Base-by-base conservation (phyloP, 2,113 vertebrate species). In the Hipposideros armiger region DNA sequence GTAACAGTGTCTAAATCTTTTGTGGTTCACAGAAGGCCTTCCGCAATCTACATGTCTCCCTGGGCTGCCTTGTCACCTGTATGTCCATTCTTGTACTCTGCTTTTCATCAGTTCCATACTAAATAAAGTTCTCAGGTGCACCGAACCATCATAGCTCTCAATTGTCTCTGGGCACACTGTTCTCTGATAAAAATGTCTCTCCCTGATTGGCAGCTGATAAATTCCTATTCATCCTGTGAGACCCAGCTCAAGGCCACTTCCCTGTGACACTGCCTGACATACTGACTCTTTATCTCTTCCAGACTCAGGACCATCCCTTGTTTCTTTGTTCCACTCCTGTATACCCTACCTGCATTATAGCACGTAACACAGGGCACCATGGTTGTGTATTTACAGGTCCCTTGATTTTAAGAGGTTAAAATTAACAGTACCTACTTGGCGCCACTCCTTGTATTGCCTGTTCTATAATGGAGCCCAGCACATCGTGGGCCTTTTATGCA, bases 31-130 rank as follows among this genome's bases (percentile, higher is more conserved):
- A 28, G 69, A 76, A 64, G 20, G 22, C 14, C n/a, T 85, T 72
- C 32, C 1, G 0, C n/a, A 14, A 70, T 40, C 50, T 67, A 0
- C 0, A 0, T 11, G 36, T 58, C 22, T 83, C 40, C 32, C n/a
- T 22, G 3, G 1, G 40, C 26, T 45, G 19, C 54, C 52, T 73
- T 10, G 11, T 28, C 9, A 54, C 42, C 8, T 66, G 20, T 11
- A 15, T 26, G 17, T 40, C n/a, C 26, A 84, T 45, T 26, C 28
- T n/a, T 36, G 7, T 4, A 67, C 47, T 66, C 74, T 62, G 54
- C 17, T 66, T 26, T 66, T n/a, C 30, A 47, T 47, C 60, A 92
- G 30, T 6, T 84, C 52, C 52, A 73, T 81, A 50, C 2, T 36
- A 30, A 40, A 26, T 88, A 28, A 66, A 66, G 74, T 62, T 69